Evolutionary conservation across 2,888 invertebrate genomes (phyloP).

Genomic region (Cosmia trapezina): DNA sequence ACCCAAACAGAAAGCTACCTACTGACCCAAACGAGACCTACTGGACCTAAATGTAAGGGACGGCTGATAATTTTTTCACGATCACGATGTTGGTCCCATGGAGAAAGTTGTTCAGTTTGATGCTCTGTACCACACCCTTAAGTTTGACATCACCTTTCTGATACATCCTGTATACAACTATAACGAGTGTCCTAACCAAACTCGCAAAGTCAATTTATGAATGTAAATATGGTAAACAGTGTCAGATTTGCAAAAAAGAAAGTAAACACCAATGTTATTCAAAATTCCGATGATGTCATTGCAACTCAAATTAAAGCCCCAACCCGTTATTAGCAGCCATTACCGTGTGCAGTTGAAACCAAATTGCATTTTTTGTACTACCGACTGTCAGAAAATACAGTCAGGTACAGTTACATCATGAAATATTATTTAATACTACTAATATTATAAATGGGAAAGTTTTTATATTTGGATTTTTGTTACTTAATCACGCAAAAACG

Average conservation of each 20-base stretch:
- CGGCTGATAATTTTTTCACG: no score
- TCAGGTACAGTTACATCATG: slow-evolving; percentile 17
- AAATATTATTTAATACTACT: neutral
- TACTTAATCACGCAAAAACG: no score
- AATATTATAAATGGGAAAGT: no score
- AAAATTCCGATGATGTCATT: slow-evolving; percentile 41
- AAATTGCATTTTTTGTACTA: slow-evolving; percentile 49
- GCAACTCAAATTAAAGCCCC: slow-evolving; percentile 15
- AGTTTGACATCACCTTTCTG: no score
- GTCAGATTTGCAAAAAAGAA: slow-evolving; percentile 37
- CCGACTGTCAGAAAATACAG: slow-evolving; percentile 39
- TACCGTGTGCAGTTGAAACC: slow-evolving; percentile 30
- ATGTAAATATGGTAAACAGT: neutral
- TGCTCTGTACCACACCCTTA: no score
- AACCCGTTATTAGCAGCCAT: slow-evolving; percentile 47
- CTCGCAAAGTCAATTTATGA: neutral
- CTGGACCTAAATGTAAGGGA: no score
- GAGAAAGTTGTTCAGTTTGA: no score
- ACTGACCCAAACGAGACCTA: no score
- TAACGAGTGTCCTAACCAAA: neutral
- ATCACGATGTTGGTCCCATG: no score
- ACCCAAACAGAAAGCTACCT: no score
- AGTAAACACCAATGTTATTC: slow-evolving; percentile 22
- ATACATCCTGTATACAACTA: neutral
- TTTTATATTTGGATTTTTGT: no score